Evolutionary conservation across 2,113 vertebrate species (phyloP), one percentile per base, ranked within the genome.

Genomic region (Oxygymnocypris stewartii): DNA sequence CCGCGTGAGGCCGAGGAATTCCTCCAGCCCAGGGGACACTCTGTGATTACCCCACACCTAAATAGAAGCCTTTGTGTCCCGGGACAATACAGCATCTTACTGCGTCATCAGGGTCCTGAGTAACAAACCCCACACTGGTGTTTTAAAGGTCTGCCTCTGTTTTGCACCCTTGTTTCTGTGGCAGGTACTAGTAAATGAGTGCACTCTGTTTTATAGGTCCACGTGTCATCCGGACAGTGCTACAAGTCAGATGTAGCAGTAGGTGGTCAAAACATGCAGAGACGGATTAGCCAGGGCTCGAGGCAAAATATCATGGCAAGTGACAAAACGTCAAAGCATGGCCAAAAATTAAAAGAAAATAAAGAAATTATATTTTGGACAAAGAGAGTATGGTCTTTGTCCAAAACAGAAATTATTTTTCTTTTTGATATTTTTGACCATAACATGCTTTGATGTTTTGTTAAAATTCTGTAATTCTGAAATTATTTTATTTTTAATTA

Each of bases 51-150:
- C 90, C 86, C 4, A 61, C 35, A 84, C 88, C 90, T 92, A 93
- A 94, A 94, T 91, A 88, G 93, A 91, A 83, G 79, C 81, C 91
- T 92, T 94, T 95, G 88, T 94, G 90, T 93, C 88, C 79, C 44
- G 37, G 92, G 88, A 95, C 94, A 95, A 94, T 92, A 89, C 86
- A 40, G 89, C 63, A 84, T 91, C 93, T 90, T 87, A 88, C 92
- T 93, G 92, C 93, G 93, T 93, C 92, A 91, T 87, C 88, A 86
- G 89, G 54, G 87, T 91, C 89, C 91, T 91, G 87, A 86, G 93
- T 92, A 92, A 94, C 92, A 92, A 90, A 87, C 88, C 93, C 86
- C 90, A 89, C 87, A 92, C 92, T 90, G 92, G 91, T 86, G 90
- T 89, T 90, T 92, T 91, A 81, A 88, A 84, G 78, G 76, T 9